Evolutionary conservation across 37 sponge, comb jelly and placozoan species (phyloP).

Genomic region (Haliclona indistincta): DNA sequence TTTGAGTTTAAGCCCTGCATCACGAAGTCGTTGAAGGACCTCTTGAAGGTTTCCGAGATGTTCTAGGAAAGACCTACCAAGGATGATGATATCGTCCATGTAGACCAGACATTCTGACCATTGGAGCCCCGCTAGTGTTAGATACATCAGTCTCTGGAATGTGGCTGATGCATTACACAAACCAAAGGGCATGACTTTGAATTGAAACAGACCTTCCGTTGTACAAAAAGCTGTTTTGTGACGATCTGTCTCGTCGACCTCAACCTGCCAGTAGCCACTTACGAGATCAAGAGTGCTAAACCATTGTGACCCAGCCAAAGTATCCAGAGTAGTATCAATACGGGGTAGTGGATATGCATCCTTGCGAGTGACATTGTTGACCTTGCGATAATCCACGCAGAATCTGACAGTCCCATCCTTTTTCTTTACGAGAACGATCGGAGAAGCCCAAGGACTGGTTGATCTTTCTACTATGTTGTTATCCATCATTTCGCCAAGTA

Average conservation of each 20-base stretch:
- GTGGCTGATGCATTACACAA: no score
- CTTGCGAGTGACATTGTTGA: no score
- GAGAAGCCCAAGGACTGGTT: constrained; percentile 36
- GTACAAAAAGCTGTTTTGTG: constrained; percentile 20
- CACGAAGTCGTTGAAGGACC: constrained; percentile 25
- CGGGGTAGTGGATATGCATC: no score
- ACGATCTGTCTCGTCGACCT: no score
- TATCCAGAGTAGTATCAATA: no score
- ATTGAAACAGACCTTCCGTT: constrained; percentile 10
- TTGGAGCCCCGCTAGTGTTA: constrained; percentile 8
- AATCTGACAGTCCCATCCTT: constrained; percentile 24
- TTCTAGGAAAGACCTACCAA: constrained; percentile 8
- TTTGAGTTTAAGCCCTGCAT: constrained; percentile 31
- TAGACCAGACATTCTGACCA: no score
- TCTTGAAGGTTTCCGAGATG: constrained; percentile 9
- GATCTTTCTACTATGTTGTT: constrained; percentile 24
- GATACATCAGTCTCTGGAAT: constrained; percentile 42
- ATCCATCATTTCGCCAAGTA: constrained; percentile 26
- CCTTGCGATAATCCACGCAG: no score
- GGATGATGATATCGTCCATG: no score
- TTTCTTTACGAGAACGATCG: constrained; percentile 34
- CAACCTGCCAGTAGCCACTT: no score
- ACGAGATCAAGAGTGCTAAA: no score
- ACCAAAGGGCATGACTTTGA: constrained; percentile 33
- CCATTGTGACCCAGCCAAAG: no score